Evolutionary conservation across 2,113 vertebrate species (phyloP), one percentile per base, ranked within the genome.

Genomic region (Oenanthe melanoleuca): DNA sequence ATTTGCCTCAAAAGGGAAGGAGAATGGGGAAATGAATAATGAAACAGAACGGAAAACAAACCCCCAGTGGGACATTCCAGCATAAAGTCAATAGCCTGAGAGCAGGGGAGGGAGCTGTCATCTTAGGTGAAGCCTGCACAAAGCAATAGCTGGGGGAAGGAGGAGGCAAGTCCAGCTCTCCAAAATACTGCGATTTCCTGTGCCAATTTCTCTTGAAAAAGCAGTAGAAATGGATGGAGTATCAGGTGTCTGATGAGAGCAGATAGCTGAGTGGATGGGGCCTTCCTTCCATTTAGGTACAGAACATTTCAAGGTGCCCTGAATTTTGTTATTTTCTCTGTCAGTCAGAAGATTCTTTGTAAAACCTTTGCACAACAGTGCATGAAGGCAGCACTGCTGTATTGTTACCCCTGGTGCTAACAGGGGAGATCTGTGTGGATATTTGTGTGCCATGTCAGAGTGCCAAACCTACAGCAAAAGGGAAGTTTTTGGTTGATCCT

Each of bases 21-120:
- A 93, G 79, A 92, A 88, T 59, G 75, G 80, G 86, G 49, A 95
- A 93, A 93, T 95, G 73, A 93, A 91, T 95, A 93, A 89, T 56
- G 80, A 92, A 94, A 89, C 56, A 84, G 80, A 93, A 87, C 2
- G 18, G 84, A 91, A 96, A 91, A 95, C 75, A 95, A 97, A 57
- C 66, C 70, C 92, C 87, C 42, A 69, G 60, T 65, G 91, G 84
- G 95, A 87, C 73, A 75, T 61, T 89, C 57, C 70, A 86, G 67
- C 64, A 89, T 75, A 11, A 89, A 81, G 80, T 79, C 65, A 91
- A 50, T 53, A 87, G 93, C 31, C 70, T 57, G 53, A 75, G 80
- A 71, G 72, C 64, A 75, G 69, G 80, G 80, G 77, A 89, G 65
- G 86, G 86, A 92, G 86, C 92, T 95, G 92, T 84, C 91, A 81